These are phyloP conservation scores for Micrasema longulum DNA, from an alignment of 1,140 invertebrate species.

Conservation along the genomic window DNA sequence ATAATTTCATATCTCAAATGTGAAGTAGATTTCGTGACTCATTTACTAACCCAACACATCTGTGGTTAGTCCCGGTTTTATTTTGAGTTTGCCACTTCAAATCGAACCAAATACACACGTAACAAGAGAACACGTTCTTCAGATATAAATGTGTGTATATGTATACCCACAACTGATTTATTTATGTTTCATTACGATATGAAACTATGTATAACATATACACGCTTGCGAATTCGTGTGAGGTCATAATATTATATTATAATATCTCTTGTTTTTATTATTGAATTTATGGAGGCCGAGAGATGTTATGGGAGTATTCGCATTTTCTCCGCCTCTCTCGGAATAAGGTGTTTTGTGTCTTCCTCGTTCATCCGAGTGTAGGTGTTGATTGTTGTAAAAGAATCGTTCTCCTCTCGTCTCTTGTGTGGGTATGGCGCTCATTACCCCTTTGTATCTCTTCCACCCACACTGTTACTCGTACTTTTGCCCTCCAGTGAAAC, in stretches of 20 bases:
- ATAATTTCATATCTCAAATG: too few species aligned
- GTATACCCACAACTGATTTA: not conserved
- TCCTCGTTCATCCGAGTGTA: not conserved
- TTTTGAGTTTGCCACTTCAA: slow-evolving; percentile 5
- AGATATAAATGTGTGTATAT: not conserved
- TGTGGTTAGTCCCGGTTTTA: not conserved
- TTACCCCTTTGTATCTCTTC: slow-evolving; percentile 33
- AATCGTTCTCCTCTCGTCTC: slow-evolving; percentile 5
- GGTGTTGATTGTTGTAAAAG: slow-evolving; percentile 1
- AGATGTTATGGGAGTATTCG: too few species aligned
- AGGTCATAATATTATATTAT: not conserved
- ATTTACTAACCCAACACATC: slow-evolving; percentile 2
- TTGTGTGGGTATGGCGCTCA: slow-evolving; percentile 24
- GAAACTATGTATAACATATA: not conserved
- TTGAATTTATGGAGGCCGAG: not conserved
- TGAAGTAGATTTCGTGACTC: not conserved
- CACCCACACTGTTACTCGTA: not conserved
- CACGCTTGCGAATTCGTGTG: slow-evolving; percentile 22
- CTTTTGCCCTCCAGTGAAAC: not conserved
- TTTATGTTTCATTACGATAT: too few species aligned
- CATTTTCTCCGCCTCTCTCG: not conserved
- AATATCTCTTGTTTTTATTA: not conserved
- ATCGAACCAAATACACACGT: not conserved
- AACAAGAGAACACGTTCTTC: not conserved
- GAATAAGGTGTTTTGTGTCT: not conserved